These are phyloP conservation scores for Lethrus apterus DNA, from an alignment of 1,140 invertebrate species.

Conservation along the genomic window DNA sequence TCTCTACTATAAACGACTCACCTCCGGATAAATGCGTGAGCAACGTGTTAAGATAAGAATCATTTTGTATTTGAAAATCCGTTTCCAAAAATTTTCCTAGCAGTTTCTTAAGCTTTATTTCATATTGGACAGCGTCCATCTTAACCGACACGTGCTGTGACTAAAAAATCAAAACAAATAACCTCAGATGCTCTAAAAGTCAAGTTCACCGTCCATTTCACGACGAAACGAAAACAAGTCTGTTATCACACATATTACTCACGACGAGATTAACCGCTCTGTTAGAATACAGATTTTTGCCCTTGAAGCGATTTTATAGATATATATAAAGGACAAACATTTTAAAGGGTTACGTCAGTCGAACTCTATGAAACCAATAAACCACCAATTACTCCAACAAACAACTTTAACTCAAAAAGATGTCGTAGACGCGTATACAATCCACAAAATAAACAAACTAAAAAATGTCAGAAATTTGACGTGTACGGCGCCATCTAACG, in stretches of 20 bases:
- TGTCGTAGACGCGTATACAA: too few relatives aligned
- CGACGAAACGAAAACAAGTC: neutral
- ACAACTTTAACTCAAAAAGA: too few relatives aligned
- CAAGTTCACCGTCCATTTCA: neutral
- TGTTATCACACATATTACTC: neutral
- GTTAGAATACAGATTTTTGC: neutral
- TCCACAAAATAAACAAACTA: too few relatives aligned
- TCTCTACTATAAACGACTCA: too few relatives aligned
- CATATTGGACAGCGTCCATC: constrained; percentile 23
- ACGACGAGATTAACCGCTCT: neutral
- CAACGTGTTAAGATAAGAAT: constrained; percentile 46
- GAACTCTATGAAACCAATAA: too few relatives aligned
- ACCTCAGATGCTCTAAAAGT: too few relatives aligned
- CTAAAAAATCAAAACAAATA: constrained; percentile 9
- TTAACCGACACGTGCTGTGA: constrained; percentile 11
- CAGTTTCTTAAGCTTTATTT: constrained; percentile 38
- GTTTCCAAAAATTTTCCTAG: constrained; percentile 42
- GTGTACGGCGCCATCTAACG: too few relatives aligned
- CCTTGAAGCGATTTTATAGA: too few relatives aligned
- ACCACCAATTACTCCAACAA: too few relatives aligned
- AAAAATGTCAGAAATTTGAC: too few relatives aligned
- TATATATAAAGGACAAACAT: too few relatives aligned
- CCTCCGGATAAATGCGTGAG: constrained; percentile 42
- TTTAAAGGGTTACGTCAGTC: too few relatives aligned
- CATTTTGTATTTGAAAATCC: constrained; percentile 43